phyloP scores from a whole-genome alignment of 2,797 vertebrate genomes.

The Takifugu rubripes region DNA sequence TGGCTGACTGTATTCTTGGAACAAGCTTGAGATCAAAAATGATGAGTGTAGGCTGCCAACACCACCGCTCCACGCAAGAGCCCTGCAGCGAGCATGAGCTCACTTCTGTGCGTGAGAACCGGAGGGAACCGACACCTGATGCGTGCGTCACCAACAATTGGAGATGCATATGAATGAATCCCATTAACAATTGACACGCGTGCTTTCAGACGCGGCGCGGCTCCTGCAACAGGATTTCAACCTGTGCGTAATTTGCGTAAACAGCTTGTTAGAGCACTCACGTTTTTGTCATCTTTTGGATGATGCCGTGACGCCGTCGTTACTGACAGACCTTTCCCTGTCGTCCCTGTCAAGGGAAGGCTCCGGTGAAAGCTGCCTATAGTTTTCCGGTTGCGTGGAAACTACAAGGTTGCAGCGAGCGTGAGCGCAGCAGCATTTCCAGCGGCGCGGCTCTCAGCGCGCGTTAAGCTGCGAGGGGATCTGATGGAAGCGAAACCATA shows the following conservation, averaged over 20 bases:
- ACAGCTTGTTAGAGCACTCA: background rate
- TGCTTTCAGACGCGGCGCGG: background rate
- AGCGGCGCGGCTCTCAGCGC: constrained; percentile 22
- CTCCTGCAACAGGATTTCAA: background rate
- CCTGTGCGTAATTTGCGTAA: constrained; percentile 41
- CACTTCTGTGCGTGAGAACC: background rate
- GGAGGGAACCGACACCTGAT: constrained; percentile 41
- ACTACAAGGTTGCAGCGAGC: constrained; percentile 53
- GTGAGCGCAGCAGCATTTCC: constrained; percentile 38
- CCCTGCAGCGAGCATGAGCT: constrained; percentile 26
- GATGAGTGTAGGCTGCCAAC: constrained; percentile 41
- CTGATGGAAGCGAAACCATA: constrained; percentile 28
- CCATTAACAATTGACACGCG: background rate
- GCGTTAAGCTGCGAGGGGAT: constrained; percentile 38
- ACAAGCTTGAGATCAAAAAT: constrained; percentile 54
- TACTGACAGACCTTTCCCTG: constrained; percentile 13
- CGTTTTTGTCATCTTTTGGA: background rate
- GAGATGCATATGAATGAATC: constrained; percentile 6
- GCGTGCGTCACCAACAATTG: constrained; percentile 11
- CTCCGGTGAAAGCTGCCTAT: constrained; percentile 40
- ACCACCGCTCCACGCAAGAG: constrained; percentile 3
- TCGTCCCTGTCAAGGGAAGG: constrained; percentile 22
- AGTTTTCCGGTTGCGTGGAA: constrained; percentile 74
- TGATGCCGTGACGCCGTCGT: constrained; percentile 5
- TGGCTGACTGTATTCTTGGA: constrained; percentile 8